These are phyloP conservation scores for Mythimna albipuncta DNA, from an alignment of 2,888 invertebrate genomes.

Conservation along the genomic window DNA sequence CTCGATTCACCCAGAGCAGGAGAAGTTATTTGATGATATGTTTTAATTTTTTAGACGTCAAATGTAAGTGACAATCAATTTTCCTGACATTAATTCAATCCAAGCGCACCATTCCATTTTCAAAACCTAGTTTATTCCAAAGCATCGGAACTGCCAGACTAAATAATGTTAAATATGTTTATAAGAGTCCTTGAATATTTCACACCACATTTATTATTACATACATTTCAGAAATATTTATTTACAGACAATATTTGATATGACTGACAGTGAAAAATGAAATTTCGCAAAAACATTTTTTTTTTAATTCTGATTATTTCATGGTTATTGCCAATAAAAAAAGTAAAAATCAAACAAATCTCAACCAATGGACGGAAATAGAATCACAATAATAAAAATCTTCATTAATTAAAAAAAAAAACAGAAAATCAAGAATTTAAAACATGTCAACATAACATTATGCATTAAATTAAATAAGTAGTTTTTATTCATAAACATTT, in stretches of 20 bases:
- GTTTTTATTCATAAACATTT: neutral
- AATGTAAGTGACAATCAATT: neutral
- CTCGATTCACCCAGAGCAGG: no score
- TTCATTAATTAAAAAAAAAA: conserved; percentile 38
- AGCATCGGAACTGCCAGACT: conserved; percentile 50
- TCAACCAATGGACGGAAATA: conserved; percentile 68
- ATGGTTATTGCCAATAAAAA: conserved; percentile 39
- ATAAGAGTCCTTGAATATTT: conserved; percentile 46
- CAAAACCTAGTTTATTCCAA: neutral
- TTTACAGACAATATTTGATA: conserved; percentile 62
- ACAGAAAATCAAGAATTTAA: conserved; percentile 10
- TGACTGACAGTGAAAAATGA: conserved; percentile 56
- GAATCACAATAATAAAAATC: conserved; percentile 65
- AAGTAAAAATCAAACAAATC: conserved; percentile 44
- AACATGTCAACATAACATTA: conserved; percentile 21
- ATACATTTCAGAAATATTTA: conserved; percentile 53
- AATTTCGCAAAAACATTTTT: conserved; percentile 5
- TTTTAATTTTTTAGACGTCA: neutral
- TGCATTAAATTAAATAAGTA: conserved; percentile 6
- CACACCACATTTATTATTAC: conserved; percentile 57
- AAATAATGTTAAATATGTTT: conserved; percentile 46
- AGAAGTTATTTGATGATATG: neutral
- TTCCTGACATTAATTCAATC: conserved; percentile 6
- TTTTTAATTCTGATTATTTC: conserved; percentile 5
- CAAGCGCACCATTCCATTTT: neutral